phyloP scores from a whole-genome alignment of 2,888 invertebrate species.

The Flabesymbios commensalis region DNA sequence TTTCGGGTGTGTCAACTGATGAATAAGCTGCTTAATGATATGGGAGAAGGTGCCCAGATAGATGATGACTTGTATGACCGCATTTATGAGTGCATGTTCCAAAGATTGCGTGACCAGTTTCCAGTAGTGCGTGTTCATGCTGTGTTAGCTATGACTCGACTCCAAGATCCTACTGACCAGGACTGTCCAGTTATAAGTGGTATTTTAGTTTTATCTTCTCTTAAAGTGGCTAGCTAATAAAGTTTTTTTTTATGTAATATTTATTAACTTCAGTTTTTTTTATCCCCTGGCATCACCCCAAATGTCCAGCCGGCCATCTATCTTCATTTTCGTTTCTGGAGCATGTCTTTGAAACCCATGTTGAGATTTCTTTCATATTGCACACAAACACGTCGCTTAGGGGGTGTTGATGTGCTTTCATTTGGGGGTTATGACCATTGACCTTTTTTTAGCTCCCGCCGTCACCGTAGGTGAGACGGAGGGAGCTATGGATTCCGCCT shows the following conservation, averaged over 20 bases:
- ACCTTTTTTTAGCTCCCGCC: too few relatives aligned
- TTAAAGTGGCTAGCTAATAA: neutral
- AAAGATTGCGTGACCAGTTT: slow-evolving; percentile 73
- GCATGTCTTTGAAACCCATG: too few relatives aligned
- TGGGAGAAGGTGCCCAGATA: slow-evolving; percentile 76
- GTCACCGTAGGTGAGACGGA: too few relatives aligned
- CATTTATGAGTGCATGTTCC: slow-evolving; percentile 73
- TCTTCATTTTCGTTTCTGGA: too few relatives aligned
- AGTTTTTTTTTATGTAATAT: neutral
- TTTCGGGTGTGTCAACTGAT: slow-evolving; percentile 79
- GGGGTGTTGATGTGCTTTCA: too few relatives aligned
- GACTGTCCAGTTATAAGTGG: slow-evolving; percentile 76
- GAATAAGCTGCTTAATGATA: slow-evolving; percentile 73
- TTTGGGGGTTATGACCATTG: too few relatives aligned
- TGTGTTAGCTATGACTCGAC: slow-evolving; percentile 75
- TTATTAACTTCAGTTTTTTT: too few relatives aligned
- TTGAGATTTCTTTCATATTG: too few relatives aligned
- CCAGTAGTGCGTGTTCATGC: slow-evolving; percentile 80
- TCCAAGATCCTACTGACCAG: slow-evolving; percentile 78
- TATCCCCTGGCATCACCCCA: too few relatives aligned
- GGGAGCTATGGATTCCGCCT: too few relatives aligned
- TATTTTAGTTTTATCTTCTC: slow-evolving; percentile 32
- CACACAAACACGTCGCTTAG: too few relatives aligned
- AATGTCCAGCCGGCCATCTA: too few relatives aligned
- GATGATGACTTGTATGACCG: slow-evolving; percentile 77